Conservation (phyloP, 1,140 invertebrate species). For the Drosophila lacertosa region DNA sequence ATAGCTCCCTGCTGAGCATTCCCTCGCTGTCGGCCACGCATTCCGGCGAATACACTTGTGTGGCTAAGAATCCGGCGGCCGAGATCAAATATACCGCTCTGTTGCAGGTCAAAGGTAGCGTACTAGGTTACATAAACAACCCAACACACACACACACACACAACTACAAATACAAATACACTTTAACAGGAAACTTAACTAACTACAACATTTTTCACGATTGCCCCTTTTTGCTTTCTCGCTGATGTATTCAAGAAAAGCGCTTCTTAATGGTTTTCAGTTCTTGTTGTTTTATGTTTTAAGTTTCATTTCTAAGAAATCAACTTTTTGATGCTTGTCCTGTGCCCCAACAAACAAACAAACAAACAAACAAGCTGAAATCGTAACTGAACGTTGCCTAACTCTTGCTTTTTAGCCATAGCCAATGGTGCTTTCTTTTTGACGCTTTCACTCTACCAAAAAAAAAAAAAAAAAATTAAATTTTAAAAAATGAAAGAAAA, state of each 20-base stretch:
- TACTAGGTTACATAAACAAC: conserved; percentile 73
- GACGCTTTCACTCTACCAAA: conserved; percentile 48
- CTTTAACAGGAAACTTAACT: conserved; percentile 23
- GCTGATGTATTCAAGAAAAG: conserved; percentile 72
- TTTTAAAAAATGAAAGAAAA: background rate
- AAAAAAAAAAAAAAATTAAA: conserved; percentile 19
- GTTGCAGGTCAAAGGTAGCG: conserved; percentile 93
- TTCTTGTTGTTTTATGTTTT: conserved; percentile 53
- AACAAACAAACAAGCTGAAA: conserved; percentile 40
- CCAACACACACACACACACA: conserved; percentile 5
- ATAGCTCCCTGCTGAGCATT: conserved; percentile 91
- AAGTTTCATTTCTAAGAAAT: conserved; percentile 53
- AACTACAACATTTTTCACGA: conserved; percentile 60
- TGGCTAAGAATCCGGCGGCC: conserved; percentile 91
- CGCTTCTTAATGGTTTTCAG: conserved; percentile 73
- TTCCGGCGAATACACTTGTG: conserved; percentile 92
- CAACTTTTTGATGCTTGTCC: conserved; percentile 41
- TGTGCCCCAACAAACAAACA: too few species aligned
- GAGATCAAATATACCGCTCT: conserved; percentile 92
- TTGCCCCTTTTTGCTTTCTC: conserved; percentile 71
- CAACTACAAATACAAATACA: conserved; percentile 6
- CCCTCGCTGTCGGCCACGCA: conserved; percentile 90
- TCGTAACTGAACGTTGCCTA: conserved; percentile 65
- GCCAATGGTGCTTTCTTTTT: conserved; percentile 74
- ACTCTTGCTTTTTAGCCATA: conserved; percentile 42